Evolutionary conservation across 2,113 vertebrate genomes (phyloP).

Genomic region (Marcusenius ussheri): DNA sequence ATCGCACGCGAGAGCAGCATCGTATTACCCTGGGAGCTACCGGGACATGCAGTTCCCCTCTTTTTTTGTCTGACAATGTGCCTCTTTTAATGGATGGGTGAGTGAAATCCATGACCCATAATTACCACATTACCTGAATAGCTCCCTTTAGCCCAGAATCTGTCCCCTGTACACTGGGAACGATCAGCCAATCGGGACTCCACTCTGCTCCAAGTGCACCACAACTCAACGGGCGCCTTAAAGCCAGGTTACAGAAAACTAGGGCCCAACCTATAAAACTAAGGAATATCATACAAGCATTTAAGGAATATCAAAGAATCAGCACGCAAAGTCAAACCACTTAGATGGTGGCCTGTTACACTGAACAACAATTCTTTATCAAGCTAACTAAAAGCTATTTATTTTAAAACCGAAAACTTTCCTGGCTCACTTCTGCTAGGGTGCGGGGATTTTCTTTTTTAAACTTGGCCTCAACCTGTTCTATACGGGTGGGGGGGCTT

Average conservation of each 20-base stretch:
- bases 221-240: not conserved
- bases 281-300: no score
- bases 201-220: not conserved
- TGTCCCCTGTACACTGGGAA: slow-evolving; percentile 46
- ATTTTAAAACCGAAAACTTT: not conserved
- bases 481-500: slow-evolving; percentile 50
- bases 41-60: not conserved
- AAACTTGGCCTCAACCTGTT: not conserved
- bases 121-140: not conserved
- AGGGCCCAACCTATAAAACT: not conserved
- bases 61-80: not conserved
- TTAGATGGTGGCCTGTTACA: not conserved
- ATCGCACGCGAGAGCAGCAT: not conserved
- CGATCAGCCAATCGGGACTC: not conserved
- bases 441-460: not conserved
- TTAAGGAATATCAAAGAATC: not conserved
- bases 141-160: slow-evolving; percentile 60
- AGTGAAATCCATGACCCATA: not conserved
- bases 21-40: not conserved
- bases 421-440: not conserved
- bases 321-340: not conserved
- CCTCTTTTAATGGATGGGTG: not conserved
- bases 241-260: not conserved
- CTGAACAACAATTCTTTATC: not conserved
- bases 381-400: not conserved